phyloP scores from a whole-genome alignment of 2,113 vertebrate genomes.

The Oreochromis spilurus region DNA sequence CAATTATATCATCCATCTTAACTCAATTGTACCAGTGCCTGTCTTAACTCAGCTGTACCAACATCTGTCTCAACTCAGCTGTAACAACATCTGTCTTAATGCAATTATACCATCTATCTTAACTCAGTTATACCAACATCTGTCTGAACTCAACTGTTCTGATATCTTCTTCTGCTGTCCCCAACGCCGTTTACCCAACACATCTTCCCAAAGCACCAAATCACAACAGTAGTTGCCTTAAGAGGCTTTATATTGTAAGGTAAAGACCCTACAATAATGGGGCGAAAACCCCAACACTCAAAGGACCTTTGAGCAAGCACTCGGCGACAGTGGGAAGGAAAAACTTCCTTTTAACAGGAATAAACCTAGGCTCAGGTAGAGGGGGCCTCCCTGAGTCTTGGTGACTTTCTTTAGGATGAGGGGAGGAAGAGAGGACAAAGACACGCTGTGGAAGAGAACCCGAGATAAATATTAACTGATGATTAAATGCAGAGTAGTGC shows the following conservation, averaged over 20 bases:
- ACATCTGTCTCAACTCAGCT: not conserved
- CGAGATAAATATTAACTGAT: not conserved
- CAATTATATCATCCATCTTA: not conserved
- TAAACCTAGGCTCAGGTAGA: not conserved
- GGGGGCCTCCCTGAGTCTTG: not conserved
- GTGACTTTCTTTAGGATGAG: not conserved
- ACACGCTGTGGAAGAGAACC: not conserved
- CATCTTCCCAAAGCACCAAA: not conserved
- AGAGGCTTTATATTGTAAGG: not conserved
- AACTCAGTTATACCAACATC: not conserved
- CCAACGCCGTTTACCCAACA: not conserved
- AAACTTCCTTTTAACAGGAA: rapidly evolving
- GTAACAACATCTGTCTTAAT: not conserved
- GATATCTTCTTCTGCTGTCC: not conserved
- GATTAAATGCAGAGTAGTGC: not conserved
- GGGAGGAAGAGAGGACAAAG: not conserved
- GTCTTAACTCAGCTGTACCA: not conserved
- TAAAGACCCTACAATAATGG: not conserved
- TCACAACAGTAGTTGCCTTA: not conserved
- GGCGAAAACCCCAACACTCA: not conserved
- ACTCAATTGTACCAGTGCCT: not conserved
- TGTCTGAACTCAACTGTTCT: not conserved
- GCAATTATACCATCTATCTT: not conserved
- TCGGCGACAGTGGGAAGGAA: not conserved
- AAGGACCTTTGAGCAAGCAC: not conserved